Base-by-base conservation (phyloP, 2,797 vertebrate species). In the Sebastes elongatus region DNA sequence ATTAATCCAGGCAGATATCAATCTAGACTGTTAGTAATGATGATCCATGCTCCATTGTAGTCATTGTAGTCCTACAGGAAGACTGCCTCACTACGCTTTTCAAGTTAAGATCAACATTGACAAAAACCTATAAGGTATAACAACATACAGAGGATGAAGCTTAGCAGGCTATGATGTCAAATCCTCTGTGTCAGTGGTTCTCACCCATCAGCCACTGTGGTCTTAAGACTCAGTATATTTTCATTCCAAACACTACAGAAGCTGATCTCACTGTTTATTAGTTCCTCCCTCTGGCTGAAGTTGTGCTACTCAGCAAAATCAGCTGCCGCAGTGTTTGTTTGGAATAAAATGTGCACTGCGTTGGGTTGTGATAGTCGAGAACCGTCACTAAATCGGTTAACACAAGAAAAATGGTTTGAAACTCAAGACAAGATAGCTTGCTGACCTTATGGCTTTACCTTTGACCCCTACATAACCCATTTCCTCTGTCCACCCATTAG, bases 241-340 rank as follows among this genome's bases (percentile, higher is more conserved):
- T 61, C 11, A 73, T 59, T 65, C 72, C 32, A 63, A 82, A 74
- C 82, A 77, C 32, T 11, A 10, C 14, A 61, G 4, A 23, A 28
- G 78, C 56, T 73, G 46, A 71, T 61, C 65, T 76, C 57, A 60
- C 18, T 9, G 57, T 77, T 83, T 66, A 69, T 71, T 66, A 10
- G 60, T 67, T 64, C 63, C 42, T 76, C 64, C 71, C 56, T 74
- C 28, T 1, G 9, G 2, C 14, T 62, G 2, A 55, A 79, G 65
- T 60, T 46, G n/a, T 20, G 59, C 74, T 16, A 23, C 62, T 76
- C 78, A 73, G 83, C 74, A 75, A 67, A 72, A 57, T 49, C 46
- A 30, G 23, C 42, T 22, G 14, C 35, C 22, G 20, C 42, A 14
- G 23, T 42, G 64, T 80, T 82, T 74, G 65, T 64, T 64, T 74